phyloP scores from a whole-genome alignment of 2,797 vertebrate genomes.

The Ispidina picta region DNA sequence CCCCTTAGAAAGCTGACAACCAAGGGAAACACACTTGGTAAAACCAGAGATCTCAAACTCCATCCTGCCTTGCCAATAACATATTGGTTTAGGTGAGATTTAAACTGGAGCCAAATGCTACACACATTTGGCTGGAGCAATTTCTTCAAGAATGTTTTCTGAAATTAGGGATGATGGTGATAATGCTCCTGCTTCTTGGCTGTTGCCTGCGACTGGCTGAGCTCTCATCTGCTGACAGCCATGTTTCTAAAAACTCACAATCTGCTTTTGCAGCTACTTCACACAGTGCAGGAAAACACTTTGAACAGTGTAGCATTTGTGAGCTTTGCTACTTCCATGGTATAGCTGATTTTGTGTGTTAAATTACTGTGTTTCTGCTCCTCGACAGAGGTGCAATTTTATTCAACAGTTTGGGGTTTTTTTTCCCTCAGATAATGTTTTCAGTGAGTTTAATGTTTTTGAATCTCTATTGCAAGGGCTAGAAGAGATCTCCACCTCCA shows the following conservation, averaged over 20 bases:
- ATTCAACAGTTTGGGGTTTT: neutral
- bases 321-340: neutral
- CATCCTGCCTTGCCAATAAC: neutral
- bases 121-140: slow-evolving; percentile 7
- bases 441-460: neutral
- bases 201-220: slow-evolving; percentile 20
- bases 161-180: slow-evolving; percentile 41
- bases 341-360: neutral
- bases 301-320: neutral
- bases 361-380: neutral
- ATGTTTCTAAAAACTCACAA: slow-evolving; percentile 39
- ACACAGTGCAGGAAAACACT: slow-evolving; percentile 22
- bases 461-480: neutral
- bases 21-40: neutral
- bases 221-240: slow-evolving; percentile 48
- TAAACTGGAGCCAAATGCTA: neutral
- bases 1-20: neutral
- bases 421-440: neutral
- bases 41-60: neutral
- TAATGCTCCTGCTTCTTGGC: slow-evolving; percentile 51
- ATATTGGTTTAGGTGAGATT: slow-evolving; percentile 27
- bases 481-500: neutral
- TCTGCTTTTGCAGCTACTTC: slow-evolving; percentile 54
- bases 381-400: neutral
- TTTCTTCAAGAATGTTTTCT: slow-evolving; percentile 55